These are phyloP conservation scores for Choloepus hoffmanni DNA, from an alignment of 2,113 vertebrate species.

Conservation along the genomic window DNA sequence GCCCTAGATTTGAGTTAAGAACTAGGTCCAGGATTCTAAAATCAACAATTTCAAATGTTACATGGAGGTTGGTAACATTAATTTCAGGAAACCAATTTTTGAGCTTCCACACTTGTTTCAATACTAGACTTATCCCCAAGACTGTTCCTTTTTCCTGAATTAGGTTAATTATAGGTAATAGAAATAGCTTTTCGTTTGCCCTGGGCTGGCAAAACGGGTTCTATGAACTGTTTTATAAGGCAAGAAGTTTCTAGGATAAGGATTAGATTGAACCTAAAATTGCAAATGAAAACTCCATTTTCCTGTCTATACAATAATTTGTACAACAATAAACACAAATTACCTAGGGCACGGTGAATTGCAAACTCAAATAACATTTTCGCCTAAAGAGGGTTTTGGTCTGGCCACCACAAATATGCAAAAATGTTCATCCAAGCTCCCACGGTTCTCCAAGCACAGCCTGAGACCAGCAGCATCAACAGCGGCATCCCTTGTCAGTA, in stretches of 20 bases:
- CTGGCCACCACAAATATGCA: not conserved
- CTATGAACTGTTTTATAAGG: conserved; percentile 55
- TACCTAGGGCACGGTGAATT: not conserved
- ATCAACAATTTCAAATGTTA: conserved; percentile 52
- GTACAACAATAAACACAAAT: conserved; percentile 39
- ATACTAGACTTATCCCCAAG: not conserved
- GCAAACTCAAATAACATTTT: conserved; percentile 2
- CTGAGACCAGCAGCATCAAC: not conserved
- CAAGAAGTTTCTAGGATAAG: conserved; percentile 34
- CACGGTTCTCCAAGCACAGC: not conserved
- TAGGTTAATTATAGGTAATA: conserved; percentile 68
- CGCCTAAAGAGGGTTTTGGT: not conserved
- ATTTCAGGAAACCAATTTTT: conserved; percentile 50
- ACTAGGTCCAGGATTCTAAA: conserved; percentile 61
- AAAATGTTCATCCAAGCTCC: not conserved
- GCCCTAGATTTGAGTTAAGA: not conserved
- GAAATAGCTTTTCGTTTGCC: conserved; percentile 66
- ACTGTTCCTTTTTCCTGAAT: conserved; percentile 49
- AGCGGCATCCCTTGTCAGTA: not conserved
- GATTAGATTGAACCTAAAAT: conserved; percentile 42
- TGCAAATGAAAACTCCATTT: conserved; percentile 44
- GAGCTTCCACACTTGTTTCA: conserved; percentile 65
- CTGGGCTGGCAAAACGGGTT: conserved; percentile 64
- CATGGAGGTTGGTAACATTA: conserved; percentile 30
- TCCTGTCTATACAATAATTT: not conserved